Evolutionary conservation across 2,113 vertebrate species (phyloP).

Genomic region (Mastomys coucha): DNA sequence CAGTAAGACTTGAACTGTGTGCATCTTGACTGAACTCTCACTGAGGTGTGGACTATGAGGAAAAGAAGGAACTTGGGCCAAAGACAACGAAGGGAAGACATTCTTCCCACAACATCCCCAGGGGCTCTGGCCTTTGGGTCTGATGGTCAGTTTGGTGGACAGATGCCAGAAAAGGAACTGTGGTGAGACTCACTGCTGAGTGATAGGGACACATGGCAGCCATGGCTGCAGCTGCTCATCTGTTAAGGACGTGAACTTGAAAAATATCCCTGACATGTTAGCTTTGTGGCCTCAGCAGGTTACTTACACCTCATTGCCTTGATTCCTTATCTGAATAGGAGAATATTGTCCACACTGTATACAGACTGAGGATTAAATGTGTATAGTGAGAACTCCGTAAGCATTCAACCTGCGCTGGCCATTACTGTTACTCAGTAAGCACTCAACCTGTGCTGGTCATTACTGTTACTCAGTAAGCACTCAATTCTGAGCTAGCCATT

Average conservation of each 20-base stretch:
- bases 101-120: background rate
- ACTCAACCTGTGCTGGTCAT: background rate
- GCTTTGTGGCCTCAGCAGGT: background rate
- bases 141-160: background rate
- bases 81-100: background rate
- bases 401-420: background rate
- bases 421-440: background rate
- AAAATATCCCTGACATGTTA: background rate
- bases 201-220: background rate
- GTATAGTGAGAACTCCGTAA: background rate
- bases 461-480: background rate
- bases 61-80: background rate
- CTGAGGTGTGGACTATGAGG: background rate
- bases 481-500: no score
- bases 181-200: background rate
- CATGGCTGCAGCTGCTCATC: background rate
- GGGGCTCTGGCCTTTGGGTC: background rate
- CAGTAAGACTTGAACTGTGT: background rate
- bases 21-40: background rate
- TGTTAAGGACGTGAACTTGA: background rate
- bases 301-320: background rate
- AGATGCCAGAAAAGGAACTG: background rate
- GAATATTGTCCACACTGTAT: background rate
- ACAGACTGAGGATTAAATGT: background rate
- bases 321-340: conserved; percentile 18